Conservation (phyloP, 2,888 invertebrate genomes). For the Drosophila niveifrons region DNA sequence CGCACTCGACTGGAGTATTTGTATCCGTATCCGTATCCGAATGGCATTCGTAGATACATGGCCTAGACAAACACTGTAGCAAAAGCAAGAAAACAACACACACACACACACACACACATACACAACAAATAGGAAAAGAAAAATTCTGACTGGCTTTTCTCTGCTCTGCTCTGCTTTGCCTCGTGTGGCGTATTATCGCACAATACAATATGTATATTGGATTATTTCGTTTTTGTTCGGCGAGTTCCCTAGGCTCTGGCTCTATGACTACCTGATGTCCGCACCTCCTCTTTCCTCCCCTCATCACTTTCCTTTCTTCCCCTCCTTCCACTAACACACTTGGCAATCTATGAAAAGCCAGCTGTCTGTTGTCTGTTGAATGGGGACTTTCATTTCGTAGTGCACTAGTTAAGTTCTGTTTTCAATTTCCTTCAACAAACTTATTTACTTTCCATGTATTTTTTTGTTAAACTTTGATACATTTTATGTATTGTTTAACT, state of each 20-base stretch:
- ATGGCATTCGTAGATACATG: slow-evolving; percentile 33
- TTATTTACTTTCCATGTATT: background rate
- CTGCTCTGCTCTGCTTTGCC: background rate
- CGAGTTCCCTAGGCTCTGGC: slow-evolving; percentile 41
- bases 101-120: background rate
- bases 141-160: slow-evolving; percentile 20
- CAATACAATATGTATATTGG: slow-evolving; percentile 81
- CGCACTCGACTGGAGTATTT: slow-evolving; percentile 47
- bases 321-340: background rate
- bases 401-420: background rate
- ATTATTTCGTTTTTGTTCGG: slow-evolving; percentile 74
- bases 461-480: background rate
- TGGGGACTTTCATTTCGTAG: slow-evolving; percentile 1
- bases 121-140: slow-evolving; percentile 26
- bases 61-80: slow-evolving; percentile 22
- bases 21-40: slow-evolving; percentile 8
- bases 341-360: slow-evolving; percentile 5
- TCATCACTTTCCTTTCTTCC: background rate
- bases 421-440: background rate
- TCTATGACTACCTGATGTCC: slow-evolving; percentile 27
- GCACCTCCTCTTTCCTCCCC: background rate
- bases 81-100: slow-evolving; percentile 39
- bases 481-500: background rate
- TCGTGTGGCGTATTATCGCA: slow-evolving; percentile 69
- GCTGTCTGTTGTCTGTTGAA: slow-evolving; percentile 4